These are phyloP conservation scores for Thera obeliscata DNA, from an alignment of 2,888 invertebrate species.

Conservation along the genomic window DNA sequence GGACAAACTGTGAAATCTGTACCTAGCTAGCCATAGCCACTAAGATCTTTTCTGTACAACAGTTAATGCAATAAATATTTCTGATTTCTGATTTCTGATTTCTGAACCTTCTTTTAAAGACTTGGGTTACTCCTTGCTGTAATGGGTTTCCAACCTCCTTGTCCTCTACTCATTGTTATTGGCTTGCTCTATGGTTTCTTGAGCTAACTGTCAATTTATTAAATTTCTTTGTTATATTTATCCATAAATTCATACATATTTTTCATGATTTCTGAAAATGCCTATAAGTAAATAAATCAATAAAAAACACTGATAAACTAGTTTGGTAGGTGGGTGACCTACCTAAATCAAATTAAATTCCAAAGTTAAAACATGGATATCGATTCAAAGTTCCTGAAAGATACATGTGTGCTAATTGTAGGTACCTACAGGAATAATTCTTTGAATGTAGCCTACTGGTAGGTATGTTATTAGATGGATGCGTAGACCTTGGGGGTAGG, in stretches of 20 bases:
- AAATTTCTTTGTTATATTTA: background rate
- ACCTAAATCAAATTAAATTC: background rate
- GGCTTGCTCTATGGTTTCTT: background rate
- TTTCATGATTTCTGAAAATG: background rate
- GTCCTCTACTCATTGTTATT: background rate
- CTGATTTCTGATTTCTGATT: too few relatives aligned
- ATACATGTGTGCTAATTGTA: conserved; percentile 26
- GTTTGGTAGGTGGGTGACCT: background rate
- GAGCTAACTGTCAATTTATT: background rate
- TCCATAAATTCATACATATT: background rate
- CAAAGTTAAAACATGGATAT: background rate
- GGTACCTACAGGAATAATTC: conserved; percentile 5
- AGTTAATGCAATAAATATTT: too few relatives aligned
- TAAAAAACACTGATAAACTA: background rate
- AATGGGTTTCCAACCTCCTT: background rate
- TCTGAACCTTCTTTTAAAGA: too few relatives aligned
- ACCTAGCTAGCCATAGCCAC: too few relatives aligned
- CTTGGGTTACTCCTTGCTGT: too few relatives aligned
- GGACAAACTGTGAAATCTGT: too few relatives aligned
- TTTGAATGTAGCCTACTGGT: too few relatives aligned
- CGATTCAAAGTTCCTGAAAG: conserved; percentile 7
- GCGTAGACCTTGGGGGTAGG: too few relatives aligned
- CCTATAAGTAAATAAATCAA: background rate
- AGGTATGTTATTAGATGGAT: too few relatives aligned
- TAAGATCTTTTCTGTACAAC: too few relatives aligned